Evolutionary conservation across 2,888 invertebrate species (phyloP).

Genomic region (Caenorhabditis sulstoni): DNA sequence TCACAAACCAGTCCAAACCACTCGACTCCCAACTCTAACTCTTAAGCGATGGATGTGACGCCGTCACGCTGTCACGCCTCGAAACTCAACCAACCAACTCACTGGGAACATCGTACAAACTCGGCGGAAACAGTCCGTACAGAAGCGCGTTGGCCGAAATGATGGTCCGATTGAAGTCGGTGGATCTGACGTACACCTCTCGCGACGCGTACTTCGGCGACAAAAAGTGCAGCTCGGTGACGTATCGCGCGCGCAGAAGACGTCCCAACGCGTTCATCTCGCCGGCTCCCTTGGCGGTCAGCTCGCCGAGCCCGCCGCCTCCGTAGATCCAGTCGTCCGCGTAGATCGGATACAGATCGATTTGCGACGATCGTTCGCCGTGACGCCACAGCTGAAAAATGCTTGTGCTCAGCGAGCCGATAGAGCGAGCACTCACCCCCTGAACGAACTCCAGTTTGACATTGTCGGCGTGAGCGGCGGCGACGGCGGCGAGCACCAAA

Average conservation of each 20-base stretch:
- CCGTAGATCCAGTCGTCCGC: slow-evolving; percentile 52
- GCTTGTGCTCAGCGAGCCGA: neutral
- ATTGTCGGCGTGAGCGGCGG: slow-evolving; percentile 1
- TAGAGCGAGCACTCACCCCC: slow-evolving; percentile 5
- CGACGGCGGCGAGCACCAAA: neutral
- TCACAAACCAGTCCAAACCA: too few species aligned
- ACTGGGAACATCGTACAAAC: slow-evolving; percentile 42
- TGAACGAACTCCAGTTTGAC: slow-evolving; percentile 47
- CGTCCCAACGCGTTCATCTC: slow-evolving; percentile 50
- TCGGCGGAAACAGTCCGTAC: slow-evolving; percentile 63
- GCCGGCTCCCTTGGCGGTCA: slow-evolving; percentile 43
- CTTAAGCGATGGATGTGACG: too few species aligned
- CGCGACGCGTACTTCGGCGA: slow-evolving; percentile 29
- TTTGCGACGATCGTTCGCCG: slow-evolving; percentile 37
- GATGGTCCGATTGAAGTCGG: slow-evolving; percentile 91
- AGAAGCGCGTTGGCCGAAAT: slow-evolving; percentile 81
- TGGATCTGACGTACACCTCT: slow-evolving; percentile 84
- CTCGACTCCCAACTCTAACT: too few species aligned
- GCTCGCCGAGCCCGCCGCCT: slow-evolving; percentile 57
- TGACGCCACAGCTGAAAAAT: slow-evolving; percentile 48
- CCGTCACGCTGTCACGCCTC: too few species aligned
- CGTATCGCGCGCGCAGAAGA: slow-evolving; percentile 34
- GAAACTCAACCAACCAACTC: too few species aligned
- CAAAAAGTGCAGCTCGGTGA: slow-evolving; percentile 28
- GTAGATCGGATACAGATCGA: slow-evolving; percentile 44